Conservation (phyloP, 23 tunicate genomes). For the Phallusia fumigata region DNA sequence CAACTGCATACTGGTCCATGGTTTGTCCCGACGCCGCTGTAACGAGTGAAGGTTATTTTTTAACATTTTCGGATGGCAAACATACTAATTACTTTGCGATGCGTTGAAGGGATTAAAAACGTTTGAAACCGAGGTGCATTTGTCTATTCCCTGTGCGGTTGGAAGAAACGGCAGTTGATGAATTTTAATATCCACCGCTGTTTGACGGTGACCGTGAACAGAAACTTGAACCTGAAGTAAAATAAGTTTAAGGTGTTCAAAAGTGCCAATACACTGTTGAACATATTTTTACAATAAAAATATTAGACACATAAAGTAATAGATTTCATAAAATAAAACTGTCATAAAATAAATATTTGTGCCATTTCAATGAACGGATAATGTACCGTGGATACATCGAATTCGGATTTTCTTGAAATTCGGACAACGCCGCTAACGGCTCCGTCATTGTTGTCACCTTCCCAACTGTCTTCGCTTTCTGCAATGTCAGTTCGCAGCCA, state of each 20-base stretch:
- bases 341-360: no score
- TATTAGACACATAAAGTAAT: no score
- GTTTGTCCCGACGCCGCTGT: background rate
- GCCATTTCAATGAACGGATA: no score
- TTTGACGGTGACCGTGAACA: background rate
- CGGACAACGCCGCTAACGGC: conserved; percentile 38
- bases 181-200: background rate
- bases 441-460: conserved; percentile 53
- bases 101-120: background rate
- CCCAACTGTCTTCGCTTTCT: conserved; percentile 13
- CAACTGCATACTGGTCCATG: conserved; percentile 59
- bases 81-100: background rate
- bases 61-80: background rate
- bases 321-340: no score
- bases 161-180: background rate
- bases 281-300: no score
- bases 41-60: no score
- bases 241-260: no score
- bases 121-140: background rate
- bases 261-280: no score
- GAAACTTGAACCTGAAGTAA: background rate
- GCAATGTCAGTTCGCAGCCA: conserved; percentile 28
- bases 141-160: background rate
- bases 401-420: conserved; percentile 47
- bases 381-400: conserved; percentile 39